These are phyloP conservation scores for Ostrea edulis DNA, from an alignment of 1,140 invertebrate species.

Conservation along the genomic window DNA sequence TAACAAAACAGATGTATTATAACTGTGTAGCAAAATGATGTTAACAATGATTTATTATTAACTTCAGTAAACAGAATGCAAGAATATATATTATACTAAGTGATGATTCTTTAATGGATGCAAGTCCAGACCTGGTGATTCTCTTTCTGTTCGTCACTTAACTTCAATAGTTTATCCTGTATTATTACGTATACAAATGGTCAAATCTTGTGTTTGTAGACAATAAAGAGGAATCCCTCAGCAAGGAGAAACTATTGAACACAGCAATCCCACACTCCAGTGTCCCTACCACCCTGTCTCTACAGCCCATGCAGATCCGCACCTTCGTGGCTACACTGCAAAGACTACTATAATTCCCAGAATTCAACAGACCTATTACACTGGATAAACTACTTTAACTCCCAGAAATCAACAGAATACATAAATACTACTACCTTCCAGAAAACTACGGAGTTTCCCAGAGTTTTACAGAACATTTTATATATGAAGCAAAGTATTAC, in stretches of 20 bases:
- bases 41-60: too few relatives aligned
- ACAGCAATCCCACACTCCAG: neutral
- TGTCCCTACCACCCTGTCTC: neutral
- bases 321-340: neutral
- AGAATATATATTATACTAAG: too few relatives aligned
- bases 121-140: neutral
- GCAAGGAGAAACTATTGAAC: neutral
- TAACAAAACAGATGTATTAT: too few relatives aligned
- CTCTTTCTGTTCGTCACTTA: neutral
- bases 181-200: neutral
- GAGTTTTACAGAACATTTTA: too few relatives aligned
- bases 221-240: neutral
- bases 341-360: neutral
- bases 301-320: slow-evolving; percentile 34
- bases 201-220: neutral
- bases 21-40: too few relatives aligned
- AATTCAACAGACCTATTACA: neutral
- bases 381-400: neutral
- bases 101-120: neutral
- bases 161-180: neutral
- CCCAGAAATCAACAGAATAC: too few relatives aligned
- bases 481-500: too few relatives aligned
- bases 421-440: too few relatives aligned
- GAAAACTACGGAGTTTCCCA: too few relatives aligned
- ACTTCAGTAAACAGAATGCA: too few relatives aligned